Evolutionary conservation across 2,113 vertebrate genomes (phyloP).

Genomic region (Sinocyclocheilus maitianheensis): DNA sequence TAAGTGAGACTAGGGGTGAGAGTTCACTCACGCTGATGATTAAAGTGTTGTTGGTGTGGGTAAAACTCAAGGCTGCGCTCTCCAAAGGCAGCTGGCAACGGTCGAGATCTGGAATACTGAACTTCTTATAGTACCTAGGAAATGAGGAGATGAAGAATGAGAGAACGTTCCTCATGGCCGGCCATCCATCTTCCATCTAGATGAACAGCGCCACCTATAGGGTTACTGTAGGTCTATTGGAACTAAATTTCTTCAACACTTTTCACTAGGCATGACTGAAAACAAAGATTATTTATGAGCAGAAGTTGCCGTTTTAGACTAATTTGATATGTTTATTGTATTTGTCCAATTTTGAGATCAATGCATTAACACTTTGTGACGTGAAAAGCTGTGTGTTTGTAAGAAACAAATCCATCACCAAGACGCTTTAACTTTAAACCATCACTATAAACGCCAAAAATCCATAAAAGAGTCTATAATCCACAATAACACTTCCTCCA

Average conservation of each 20-base stretch:
- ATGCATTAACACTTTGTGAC: too few relatives aligned
- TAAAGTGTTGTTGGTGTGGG: slow-evolving; percentile 89
- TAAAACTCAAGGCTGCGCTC: slow-evolving; percentile 81
- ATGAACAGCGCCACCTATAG: slow-evolving; percentile 73
- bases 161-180: slow-evolving; percentile 3
- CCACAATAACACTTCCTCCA: too few relatives aligned
- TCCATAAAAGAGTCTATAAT: too few relatives aligned
- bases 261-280: neutral
- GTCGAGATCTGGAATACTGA: slow-evolving; percentile 89
- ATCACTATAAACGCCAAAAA: too few relatives aligned
- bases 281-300: neutral
- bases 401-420: too few relatives aligned
- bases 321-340: neutral
- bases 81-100: slow-evolving; percentile 86
- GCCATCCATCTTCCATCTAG: slow-evolving; percentile 52
- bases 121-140: slow-evolving; percentile 94
- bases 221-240: neutral
- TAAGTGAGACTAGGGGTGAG: neutral
- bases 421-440: too few relatives aligned
- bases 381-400: too few relatives aligned
- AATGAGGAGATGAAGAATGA: slow-evolving; percentile 35
- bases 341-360: too few relatives aligned
- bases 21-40: slow-evolving; percentile 87
- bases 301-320: neutral
- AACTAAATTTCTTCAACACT: slow-evolving; percentile 50